Evolutionary conservation across 1,140 invertebrate genomes (phyloP).

Genomic region (Colletes gigas): DNA sequence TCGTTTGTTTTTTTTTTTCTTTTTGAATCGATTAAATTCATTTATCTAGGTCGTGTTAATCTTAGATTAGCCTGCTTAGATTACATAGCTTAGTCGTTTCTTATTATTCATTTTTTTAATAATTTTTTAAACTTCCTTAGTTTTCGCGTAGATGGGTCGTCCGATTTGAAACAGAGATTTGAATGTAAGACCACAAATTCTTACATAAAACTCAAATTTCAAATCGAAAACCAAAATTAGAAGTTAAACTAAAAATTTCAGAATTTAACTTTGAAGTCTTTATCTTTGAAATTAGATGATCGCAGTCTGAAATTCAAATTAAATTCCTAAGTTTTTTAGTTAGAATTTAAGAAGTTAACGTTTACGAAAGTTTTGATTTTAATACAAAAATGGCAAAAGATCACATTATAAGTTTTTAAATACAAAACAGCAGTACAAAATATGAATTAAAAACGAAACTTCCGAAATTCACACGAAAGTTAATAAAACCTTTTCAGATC

Average conservation of each 20-base stretch:
- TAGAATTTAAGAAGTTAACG: background rate
- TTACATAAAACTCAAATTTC: slow-evolving; percentile 19
- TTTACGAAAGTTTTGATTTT: slow-evolving; percentile 25
- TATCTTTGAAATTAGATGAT: background rate
- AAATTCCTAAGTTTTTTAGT: slow-evolving; percentile 33
- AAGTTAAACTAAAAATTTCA: slow-evolving; percentile 28
- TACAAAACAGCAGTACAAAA: slow-evolving; percentile 11
- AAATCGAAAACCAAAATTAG: slow-evolving; percentile 5
- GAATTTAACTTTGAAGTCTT: slow-evolving; percentile 8
- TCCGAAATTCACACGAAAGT: background rate
- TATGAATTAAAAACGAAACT: background rate
- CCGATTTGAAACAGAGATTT: slow-evolving; percentile 22
- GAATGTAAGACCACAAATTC: background rate
- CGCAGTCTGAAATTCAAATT: slow-evolving; percentile 3
- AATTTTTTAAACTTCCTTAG: slow-evolving; percentile 17
- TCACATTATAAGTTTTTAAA: background rate
- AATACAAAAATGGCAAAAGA: background rate
- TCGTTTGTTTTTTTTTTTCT: slow-evolving; percentile 46
- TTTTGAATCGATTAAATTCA: slow-evolving; percentile 69
- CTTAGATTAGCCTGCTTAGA: slow-evolving; percentile 72
- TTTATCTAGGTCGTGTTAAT: slow-evolving; percentile 72
- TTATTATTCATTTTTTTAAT: slow-evolving; percentile 52
- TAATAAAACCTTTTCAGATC: slow-evolving; percentile 15
- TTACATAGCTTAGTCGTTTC: slow-evolving; percentile 75
- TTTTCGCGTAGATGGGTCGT: slow-evolving; percentile 14